Percentiles rank a stretch among this genome's conserved stretches.
These are phyloP conservation scores for Cercopithecus neglectus DNA, from an alignment of 2,797 vertebrate species.

Conservation along the genomic window DNA sequence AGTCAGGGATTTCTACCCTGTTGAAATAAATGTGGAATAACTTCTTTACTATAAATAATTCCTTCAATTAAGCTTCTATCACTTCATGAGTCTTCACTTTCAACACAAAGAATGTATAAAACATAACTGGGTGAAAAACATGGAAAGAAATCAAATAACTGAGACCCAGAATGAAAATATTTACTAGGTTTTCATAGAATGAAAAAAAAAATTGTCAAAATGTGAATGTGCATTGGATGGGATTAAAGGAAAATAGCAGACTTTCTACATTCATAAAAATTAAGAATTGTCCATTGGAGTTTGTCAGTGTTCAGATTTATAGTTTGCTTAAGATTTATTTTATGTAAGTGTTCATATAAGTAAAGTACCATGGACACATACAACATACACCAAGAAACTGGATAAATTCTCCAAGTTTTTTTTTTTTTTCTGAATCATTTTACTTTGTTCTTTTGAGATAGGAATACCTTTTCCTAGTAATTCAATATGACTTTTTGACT, in stretches of 20 bases:
- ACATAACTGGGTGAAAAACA: not conserved
- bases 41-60: slow-evolving; percentile 43
- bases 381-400: slow-evolving; percentile 39
- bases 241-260: not conserved
- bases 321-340: slow-evolving; percentile 46
- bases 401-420: slow-evolving; percentile 53
- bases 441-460: slow-evolving; percentile 76
- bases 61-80: slow-evolving; percentile 38
- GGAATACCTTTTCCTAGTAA: slow-evolving; percentile 74
- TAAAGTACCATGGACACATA: slow-evolving; percentile 6
- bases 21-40: slow-evolving; percentile 64
- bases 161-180: slow-evolving; percentile 66
- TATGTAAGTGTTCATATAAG: slow-evolving; percentile 44
- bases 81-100: slow-evolving; percentile 33
- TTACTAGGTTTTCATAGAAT: slow-evolving; percentile 62
- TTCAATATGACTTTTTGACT: slow-evolving; percentile 68
- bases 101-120: slow-evolving; percentile 53
- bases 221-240: not conserved
- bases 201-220: not conserved
- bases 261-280: not conserved
- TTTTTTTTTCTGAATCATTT: slow-evolving; percentile 32
- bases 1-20: slow-evolving; percentile 23
- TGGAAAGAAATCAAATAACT: slow-evolving; percentile 58
- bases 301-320: slow-evolving; percentile 21
- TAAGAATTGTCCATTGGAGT: slow-evolving; percentile 30